A percentile compares a stretch with the other conserved stretches of the same genome.
Evolutionary conservation across 2,113 vertebrate species (phyloP).

Genomic region (Microcebus murinus): DNA sequence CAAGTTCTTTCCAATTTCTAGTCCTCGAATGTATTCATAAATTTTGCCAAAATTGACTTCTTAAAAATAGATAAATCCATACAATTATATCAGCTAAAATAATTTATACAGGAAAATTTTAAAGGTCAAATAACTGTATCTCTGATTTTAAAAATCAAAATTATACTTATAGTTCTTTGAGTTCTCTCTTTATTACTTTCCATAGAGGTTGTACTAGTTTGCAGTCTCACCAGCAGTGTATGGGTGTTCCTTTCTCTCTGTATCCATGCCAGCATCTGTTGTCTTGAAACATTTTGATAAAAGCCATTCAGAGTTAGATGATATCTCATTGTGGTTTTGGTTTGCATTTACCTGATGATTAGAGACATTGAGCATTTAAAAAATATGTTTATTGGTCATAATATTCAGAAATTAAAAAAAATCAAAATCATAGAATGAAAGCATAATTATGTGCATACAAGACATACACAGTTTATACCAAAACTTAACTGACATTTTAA

Average conservation of each 20-base stretch:
- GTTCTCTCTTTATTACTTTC: too few relatives aligned
- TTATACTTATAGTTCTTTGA: too few relatives aligned
- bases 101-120: background rate
- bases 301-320: too few relatives aligned
- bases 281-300: too few relatives aligned
- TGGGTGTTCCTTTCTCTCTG: too few relatives aligned
- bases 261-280: too few relatives aligned
- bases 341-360: too few relatives aligned
- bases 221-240: too few relatives aligned
- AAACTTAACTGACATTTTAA: background rate
- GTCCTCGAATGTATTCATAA: background rate
- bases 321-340: too few relatives aligned
- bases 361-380: too few relatives aligned
- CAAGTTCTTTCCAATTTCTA: background rate
- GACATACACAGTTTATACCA: rapidly evolving
- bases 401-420: background rate
- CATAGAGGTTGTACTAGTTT: too few relatives aligned
- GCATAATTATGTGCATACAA: background rate
- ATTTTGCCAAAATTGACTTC: background rate
- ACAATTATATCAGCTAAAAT: background rate
- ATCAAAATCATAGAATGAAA: background rate
- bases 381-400: too few relatives aligned
- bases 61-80: background rate
- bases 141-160: background rate
- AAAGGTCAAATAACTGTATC: background rate